A percentile compares a stretch with the other conserved stretches of the same genome.
Evolutionary conservation across 2,797 vertebrate species (phyloP).

Genomic region (Phrynocephalus forsythii): DNA sequence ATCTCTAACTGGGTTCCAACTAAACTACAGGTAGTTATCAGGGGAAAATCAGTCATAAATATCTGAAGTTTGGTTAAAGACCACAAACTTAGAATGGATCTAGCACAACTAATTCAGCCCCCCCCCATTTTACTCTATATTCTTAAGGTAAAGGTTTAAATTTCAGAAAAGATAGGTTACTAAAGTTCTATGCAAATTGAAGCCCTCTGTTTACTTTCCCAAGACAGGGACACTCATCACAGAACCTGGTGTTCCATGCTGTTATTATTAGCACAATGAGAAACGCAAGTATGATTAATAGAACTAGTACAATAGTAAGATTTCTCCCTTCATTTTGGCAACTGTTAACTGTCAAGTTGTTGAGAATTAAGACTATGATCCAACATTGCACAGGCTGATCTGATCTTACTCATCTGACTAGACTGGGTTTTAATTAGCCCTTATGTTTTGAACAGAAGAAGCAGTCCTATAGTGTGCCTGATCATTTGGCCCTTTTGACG

Average conservation of each 20-base stretch:
- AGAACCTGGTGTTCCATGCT: conserved; percentile 1
- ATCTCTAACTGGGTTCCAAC: too few species aligned
- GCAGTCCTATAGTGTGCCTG: not conserved
- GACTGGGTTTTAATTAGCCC: not conserved
- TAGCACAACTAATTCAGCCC: not conserved
- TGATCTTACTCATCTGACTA: not conserved
- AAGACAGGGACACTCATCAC: conserved; percentile 8
- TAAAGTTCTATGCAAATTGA: not conserved
- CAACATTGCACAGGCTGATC: not conserved
- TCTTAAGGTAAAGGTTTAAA: not conserved
- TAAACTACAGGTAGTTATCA: too few species aligned
- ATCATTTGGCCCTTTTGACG: not conserved
- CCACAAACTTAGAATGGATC: not conserved
- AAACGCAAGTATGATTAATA: conserved; percentile 2
- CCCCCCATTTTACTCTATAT: not conserved
- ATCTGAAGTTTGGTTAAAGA: not conserved
- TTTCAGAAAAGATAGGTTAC: not conserved
- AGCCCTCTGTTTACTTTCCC: not conserved
- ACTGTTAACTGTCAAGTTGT: not conserved
- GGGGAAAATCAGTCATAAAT: not conserved
- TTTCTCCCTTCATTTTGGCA: not conserved
- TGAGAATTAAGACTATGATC: not conserved
- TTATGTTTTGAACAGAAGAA: not conserved
- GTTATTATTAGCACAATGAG: conserved; percentile 7
- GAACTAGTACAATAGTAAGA: not conserved